Evolutionary conservation across 2,888 invertebrate genomes (phyloP).

Genomic region (Synergus gifuensis): DNA sequence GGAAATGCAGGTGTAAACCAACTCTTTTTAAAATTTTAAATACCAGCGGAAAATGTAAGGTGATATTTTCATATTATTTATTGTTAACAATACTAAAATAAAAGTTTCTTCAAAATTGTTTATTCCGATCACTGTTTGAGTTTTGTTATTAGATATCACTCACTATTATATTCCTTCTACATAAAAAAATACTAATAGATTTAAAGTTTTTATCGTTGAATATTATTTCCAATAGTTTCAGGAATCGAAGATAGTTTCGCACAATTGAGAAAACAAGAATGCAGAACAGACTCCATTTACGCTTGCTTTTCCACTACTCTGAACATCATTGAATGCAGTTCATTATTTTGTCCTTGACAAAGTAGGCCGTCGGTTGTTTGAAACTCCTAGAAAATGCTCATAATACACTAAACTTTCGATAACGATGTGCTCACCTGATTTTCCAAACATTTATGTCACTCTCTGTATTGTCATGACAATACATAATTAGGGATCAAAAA

Average conservation of each 20-base stretch:
- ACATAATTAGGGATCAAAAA: slow-evolving; percentile 32
- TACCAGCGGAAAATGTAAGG: not conserved
- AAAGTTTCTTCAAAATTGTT: not conserved
- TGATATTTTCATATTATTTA: not conserved
- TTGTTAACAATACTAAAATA: not conserved
- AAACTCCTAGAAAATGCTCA: slow-evolving; percentile 37
- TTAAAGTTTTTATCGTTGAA: not conserved
- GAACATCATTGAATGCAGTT: slow-evolving; percentile 37
- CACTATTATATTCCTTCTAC: not conserved
- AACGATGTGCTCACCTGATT: slow-evolving; percentile 38
- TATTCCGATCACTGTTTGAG: not conserved
- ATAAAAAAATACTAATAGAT: not conserved
- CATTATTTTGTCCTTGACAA: slow-evolving; percentile 41
- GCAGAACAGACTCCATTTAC: slow-evolving; percentile 20
- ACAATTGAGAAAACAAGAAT: slow-evolving; percentile 34
- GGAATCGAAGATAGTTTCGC: slow-evolving; percentile 18
- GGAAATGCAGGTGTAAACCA: slow-evolving; percentile 24
- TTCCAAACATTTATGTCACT: slow-evolving; percentile 28
- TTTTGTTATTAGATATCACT: not conserved
- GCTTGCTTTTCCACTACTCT: not conserved
- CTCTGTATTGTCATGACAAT: slow-evolving; percentile 32
- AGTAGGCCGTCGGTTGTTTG: slow-evolving; percentile 33
- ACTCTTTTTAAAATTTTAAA: not conserved
- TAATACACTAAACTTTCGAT: slow-evolving; percentile 29
- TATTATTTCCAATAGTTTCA: slow-evolving; percentile 28